Percentiles rank a stretch among this genome's conserved stretches.
Conservation (phyloP, 1,140 invertebrate species). For the Heliconius himera region DNA sequence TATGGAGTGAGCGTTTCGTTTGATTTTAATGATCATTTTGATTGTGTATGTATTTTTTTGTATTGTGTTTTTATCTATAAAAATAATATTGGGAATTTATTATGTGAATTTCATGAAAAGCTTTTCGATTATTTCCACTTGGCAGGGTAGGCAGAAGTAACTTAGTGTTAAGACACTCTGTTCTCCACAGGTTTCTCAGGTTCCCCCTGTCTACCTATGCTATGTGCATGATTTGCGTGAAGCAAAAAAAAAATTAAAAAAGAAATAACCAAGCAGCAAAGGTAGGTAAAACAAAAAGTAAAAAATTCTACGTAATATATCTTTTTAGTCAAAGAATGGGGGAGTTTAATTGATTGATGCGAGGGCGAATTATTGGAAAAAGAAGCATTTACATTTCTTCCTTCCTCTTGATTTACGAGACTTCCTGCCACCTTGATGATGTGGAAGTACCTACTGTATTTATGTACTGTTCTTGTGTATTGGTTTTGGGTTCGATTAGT, state of each 20-base stretch:
- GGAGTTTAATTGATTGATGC: slow-evolving; percentile 14
- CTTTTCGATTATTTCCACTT: no score
- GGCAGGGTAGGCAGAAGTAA: no score
- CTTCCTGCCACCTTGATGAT: background rate
- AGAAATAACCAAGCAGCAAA: no score
- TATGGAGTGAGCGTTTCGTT: background rate
- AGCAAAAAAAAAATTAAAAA: background rate
- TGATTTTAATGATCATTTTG: background rate
- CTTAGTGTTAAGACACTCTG: no score
- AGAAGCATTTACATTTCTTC: slow-evolving; percentile 4
- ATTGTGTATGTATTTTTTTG: background rate
- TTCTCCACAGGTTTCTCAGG: no score
- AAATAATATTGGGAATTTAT: no score
- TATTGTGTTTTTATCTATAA: no score
- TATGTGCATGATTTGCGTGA: background rate
- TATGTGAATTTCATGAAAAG: no score
- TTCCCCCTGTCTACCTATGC: no score
- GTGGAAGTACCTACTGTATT: background rate
- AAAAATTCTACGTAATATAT: slow-evolving; percentile 10
- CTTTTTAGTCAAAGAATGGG: slow-evolving; percentile 12
- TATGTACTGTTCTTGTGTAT: no score
- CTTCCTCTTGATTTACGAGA: background rate
- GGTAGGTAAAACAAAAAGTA: slow-evolving; percentile 10
- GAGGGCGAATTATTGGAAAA: slow-evolving; percentile 5
- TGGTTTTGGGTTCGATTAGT: no score